phyloP scores from a whole-genome alignment of 2,888 invertebrate genomes.

The Myopa tessellatipennis region DNA sequence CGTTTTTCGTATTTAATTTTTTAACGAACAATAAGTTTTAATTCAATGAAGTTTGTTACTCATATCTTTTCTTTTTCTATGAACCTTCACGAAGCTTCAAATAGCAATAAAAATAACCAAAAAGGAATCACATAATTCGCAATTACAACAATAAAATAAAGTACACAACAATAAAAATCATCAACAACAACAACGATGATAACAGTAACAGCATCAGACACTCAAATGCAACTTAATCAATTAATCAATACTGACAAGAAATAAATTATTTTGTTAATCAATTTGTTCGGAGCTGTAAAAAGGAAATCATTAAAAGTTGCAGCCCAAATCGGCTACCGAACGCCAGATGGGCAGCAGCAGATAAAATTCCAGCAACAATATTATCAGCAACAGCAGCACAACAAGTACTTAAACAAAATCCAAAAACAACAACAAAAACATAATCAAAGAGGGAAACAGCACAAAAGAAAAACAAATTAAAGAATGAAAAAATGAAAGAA shows the following conservation, averaged over 20 bases:
- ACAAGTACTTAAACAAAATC: background rate
- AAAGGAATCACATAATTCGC: background rate
- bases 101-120: background rate
- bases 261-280: constrained; percentile 50
- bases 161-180: constrained; percentile 2
- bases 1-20: too few species aligned
- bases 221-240: background rate
- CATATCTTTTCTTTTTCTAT: too few species aligned
- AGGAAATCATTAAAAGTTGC: constrained; percentile 16
- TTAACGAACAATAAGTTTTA: too few species aligned
- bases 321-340: constrained; percentile 16
- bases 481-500: background rate
- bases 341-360: constrained; percentile 4
- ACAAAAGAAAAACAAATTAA: background rate
- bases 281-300: constrained; percentile 24
- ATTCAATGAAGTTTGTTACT: too few species aligned
- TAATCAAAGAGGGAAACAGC: background rate
- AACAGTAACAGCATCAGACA: background rate
- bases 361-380: constrained; percentile 20
- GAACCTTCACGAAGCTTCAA: too few species aligned
- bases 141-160: background rate
- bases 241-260: constrained; percentile 46
- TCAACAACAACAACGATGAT: background rate
- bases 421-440: background rate
- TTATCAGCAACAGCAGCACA: constrained; percentile 5